Evolutionary conservation across 2,888 invertebrate species (phyloP).

Genomic region (Eristalis pertinax): DNA sequence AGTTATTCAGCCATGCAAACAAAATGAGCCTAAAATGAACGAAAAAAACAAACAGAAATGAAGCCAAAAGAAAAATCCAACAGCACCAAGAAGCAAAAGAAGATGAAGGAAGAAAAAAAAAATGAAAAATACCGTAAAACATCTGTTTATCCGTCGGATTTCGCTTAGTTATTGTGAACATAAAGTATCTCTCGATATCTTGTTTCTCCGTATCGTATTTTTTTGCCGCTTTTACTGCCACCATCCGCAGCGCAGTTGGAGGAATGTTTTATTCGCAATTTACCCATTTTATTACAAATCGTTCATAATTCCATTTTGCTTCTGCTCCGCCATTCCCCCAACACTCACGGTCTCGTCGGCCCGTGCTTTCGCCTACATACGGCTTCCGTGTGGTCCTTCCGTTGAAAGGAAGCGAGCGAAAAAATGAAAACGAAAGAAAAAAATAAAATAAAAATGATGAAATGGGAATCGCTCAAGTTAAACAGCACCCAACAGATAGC

Average conservation of each 20-base stretch:
- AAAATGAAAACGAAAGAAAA: conserved; percentile 9
- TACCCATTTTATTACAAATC: conserved; percentile 68
- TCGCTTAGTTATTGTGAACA: conserved; percentile 47
- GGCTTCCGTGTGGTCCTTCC: conserved; percentile 7
- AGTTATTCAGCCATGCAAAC: not conserved
- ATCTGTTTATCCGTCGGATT: conserved; percentile 47
- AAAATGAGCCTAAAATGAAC: not conserved
- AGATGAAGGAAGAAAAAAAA: conserved; percentile 1
- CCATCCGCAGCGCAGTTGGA: conserved; percentile 23
- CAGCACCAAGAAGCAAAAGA: not conserved
- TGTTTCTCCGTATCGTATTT: conserved; percentile 22
- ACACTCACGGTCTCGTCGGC: too few relatives aligned
- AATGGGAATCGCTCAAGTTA: conserved; percentile 37
- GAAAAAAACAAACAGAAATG: not conserved
- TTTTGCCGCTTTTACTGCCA: conserved; percentile 42
- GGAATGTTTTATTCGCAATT: conserved; percentile 63
- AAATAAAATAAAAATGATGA: not conserved
- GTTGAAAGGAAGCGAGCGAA: not conserved
- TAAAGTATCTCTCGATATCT: conserved; percentile 46
- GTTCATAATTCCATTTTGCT: conserved; percentile 58
- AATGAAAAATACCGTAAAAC: conserved; percentile 38
- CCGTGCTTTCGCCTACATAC: not conserved
- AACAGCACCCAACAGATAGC: conserved; percentile 47
- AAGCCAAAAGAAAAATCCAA: not conserved
- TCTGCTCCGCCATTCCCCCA: conserved; percentile 1